phyloP scores from a whole-genome alignment of 1,140 invertebrate species.

The Protaetia brevitarsis region DNA sequence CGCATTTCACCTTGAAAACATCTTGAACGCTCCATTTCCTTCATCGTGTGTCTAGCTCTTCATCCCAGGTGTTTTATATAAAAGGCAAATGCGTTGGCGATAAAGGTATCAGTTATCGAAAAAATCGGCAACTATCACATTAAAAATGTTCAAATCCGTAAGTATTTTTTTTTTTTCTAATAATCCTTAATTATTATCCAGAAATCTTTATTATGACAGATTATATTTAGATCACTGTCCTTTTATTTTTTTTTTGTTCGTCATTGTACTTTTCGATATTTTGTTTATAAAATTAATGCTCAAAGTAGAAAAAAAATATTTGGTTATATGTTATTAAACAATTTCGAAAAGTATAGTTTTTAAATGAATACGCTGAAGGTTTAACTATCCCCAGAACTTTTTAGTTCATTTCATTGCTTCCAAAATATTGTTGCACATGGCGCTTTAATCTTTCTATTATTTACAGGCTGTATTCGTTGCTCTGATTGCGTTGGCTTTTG shows the following conservation, averaged over 20 bases:
- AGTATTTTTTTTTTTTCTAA: not conserved
- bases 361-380: not conserved
- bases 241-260: too few relatives aligned
- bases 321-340: too few relatives aligned
- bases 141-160: conserved; percentile 9
- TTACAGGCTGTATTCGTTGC: not conserved
- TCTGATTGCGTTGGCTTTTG: not conserved
- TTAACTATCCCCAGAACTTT: not conserved
- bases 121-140: not conserved
- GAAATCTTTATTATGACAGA: too few relatives aligned
- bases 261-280: too few relatives aligned
- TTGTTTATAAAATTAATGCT: too few relatives aligned
- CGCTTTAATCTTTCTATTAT: not conserved
- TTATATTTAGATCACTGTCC: not conserved
- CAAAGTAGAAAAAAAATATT: too few relatives aligned
- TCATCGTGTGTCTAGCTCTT: not conserved
- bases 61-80: not conserved
- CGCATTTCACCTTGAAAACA: not conserved
- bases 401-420: not conserved
- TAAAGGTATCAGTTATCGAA: conserved; percentile 6
- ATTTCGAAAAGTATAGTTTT: too few relatives aligned
- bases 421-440: not conserved
- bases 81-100: conserved; percentile 1
- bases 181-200: too few relatives aligned
- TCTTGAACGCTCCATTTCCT: conserved; percentile 6